phyloP scores from a whole-genome alignment of 2,797 vertebrate species.

The Sebastes kiyomatsui region DNA sequence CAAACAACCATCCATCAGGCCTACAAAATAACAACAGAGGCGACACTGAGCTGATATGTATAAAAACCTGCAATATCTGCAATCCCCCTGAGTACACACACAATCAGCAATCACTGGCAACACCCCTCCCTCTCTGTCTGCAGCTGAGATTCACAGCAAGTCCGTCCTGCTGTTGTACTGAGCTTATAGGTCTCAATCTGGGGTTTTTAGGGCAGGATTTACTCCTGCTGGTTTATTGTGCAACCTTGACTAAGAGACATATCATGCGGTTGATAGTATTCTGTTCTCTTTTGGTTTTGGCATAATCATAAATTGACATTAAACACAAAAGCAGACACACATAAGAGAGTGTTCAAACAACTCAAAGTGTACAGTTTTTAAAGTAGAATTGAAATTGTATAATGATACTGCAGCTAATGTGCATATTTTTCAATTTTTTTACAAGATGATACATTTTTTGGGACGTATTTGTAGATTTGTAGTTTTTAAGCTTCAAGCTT shows the following conservation, averaged over 20 bases:
- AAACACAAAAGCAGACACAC: neutral
- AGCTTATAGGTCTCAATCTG: slow-evolving; percentile 10
- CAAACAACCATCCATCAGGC: slow-evolving; percentile 71
- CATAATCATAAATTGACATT: too few relatives aligned
- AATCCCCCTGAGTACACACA: slow-evolving; percentile 51
- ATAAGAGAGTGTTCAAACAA: neutral
- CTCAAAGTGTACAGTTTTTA: neutral
- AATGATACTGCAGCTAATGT: too few relatives aligned
- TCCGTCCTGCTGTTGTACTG: neutral
- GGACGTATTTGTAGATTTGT: neutral
- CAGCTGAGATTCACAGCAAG: slow-evolving; percentile 20
- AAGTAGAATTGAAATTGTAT: neutral
- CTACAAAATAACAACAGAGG: slow-evolving; percentile 58
- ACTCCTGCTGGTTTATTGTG: neutral
- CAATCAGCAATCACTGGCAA: slow-evolving; percentile 55
- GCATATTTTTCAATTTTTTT: neutral
- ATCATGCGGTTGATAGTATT: neutral
- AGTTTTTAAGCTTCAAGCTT: too few relatives aligned
- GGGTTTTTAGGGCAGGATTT: slow-evolving; percentile 4
- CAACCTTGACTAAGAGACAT: slow-evolving; percentile 1
- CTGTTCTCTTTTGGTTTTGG: too few relatives aligned
- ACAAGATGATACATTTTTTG: neutral
- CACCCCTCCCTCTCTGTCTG: slow-evolving; percentile 2
- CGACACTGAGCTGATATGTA: slow-evolving; percentile 58
- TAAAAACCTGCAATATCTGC: slow-evolving; percentile 68